These are phyloP conservation scores for Zosterops borbonicus DNA, from an alignment of 2,113 vertebrate species.

Conservation along the genomic window DNA sequence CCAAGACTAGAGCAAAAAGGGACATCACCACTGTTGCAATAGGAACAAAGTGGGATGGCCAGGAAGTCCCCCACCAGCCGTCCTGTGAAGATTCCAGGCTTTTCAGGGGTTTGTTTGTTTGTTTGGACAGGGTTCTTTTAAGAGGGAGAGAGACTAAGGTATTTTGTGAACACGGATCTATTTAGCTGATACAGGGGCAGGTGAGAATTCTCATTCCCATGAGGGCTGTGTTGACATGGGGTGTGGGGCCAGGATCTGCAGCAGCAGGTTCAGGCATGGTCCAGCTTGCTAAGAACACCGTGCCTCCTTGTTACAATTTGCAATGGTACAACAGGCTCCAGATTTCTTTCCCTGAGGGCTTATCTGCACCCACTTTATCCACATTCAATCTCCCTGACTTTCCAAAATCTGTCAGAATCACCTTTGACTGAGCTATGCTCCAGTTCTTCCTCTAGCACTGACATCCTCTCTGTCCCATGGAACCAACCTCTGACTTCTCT, in stretches of 20 bases:
- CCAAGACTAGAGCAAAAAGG: background rate
- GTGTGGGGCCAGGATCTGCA: background rate
- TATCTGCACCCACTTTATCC: background rate
- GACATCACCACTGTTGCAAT: background rate
- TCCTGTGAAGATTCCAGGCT: background rate
- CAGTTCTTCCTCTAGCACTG: background rate
- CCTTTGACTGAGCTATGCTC: background rate
- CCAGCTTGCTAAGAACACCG: background rate
- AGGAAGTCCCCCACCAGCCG: background rate
- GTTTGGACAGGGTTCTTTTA: background rate
- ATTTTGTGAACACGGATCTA: rapidly evolving
- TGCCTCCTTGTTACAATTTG: background rate
- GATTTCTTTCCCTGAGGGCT: background rate
- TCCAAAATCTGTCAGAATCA: background rate
- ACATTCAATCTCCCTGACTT: background rate
- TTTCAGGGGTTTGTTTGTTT: background rate
- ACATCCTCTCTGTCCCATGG: background rate
- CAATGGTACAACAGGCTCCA: background rate
- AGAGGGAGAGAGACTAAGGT: background rate
- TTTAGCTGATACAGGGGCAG: background rate
- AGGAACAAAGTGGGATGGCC: background rate
- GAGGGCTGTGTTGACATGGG: background rate
- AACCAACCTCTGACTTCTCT: background rate
- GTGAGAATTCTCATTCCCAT: background rate
- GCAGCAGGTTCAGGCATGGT: background rate